phyloP scores from a whole-genome alignment of 2,888 invertebrate genomes.

The Cryptocephalus primarius region DNA sequence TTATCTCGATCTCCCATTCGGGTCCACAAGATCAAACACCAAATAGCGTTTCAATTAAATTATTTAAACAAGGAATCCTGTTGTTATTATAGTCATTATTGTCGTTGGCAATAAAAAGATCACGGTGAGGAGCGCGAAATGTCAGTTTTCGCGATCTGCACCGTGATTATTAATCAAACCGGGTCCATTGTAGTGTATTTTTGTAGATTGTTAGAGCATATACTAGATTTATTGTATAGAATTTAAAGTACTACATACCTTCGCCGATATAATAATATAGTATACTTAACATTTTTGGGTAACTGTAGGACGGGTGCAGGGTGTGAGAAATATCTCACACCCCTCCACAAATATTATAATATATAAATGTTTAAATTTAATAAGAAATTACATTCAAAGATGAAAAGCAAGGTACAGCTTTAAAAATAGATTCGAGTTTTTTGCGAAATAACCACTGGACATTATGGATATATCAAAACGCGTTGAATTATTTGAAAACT shows the following conservation, averaged over 20 bases:
- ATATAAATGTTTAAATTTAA: conserved; percentile 1
- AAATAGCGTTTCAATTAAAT: neutral
- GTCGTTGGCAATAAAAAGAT: conserved; percentile 2
- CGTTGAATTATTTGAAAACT: too few species aligned
- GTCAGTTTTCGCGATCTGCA: too few species aligned
- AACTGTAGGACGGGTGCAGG: too few species aligned
- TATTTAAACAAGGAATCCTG: too few species aligned
- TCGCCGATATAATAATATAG: too few species aligned
- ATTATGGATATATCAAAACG: neutral
- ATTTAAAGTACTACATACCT: too few species aligned
- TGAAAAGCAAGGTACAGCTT: conserved; percentile 22
- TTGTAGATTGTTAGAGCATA: neutral
- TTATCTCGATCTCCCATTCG: neutral
- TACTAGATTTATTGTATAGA: too few species aligned
- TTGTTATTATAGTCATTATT: neutral
- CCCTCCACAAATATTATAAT: too few species aligned
- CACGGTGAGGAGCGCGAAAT: neutral
- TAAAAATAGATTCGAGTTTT: conserved; percentile 10
- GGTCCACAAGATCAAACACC: conserved; percentile 6
- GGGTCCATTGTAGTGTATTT: conserved; percentile 17
- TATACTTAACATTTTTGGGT: too few species aligned
- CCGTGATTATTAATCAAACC: conserved; percentile 9
- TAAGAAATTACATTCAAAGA: conserved; percentile 2
- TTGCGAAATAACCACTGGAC: neutral
- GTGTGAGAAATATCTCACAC: too few species aligned